Evolutionary conservation across 1,140 invertebrate genomes (phyloP).

Genomic region (Antheraea mylitta): DNA sequence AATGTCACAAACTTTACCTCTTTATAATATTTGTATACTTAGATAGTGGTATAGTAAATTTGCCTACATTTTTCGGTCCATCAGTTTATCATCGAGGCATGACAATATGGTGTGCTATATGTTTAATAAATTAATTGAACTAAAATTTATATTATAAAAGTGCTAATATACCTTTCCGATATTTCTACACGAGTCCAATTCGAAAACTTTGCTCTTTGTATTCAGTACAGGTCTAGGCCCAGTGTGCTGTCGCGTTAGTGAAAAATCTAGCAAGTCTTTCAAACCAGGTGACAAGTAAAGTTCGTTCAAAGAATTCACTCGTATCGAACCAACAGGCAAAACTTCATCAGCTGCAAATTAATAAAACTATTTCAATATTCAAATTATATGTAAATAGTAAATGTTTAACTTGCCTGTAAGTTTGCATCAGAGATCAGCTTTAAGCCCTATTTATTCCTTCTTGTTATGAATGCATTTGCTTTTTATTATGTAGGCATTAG

Average conservation of each 20-base stretch:
- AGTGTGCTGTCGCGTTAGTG: constrained; percentile 47
- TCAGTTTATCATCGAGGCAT: too few relatives aligned
- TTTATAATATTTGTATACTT: too few relatives aligned
- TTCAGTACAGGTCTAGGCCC: constrained; percentile 62
- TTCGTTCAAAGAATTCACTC: constrained; percentile 67
- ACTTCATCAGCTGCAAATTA: constrained; percentile 68
- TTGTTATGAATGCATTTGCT: too few relatives aligned
- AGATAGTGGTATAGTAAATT: too few relatives aligned
- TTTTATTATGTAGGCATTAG: too few relatives aligned
- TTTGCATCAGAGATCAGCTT: too few relatives aligned
- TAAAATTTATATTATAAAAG: neutral
- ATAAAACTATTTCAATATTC: neutral
- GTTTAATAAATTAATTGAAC: neutral
- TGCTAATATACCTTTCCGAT: constrained; percentile 63
- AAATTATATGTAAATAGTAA: too few relatives aligned
- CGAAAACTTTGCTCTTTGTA: constrained; percentile 75
- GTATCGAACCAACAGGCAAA: constrained; percentile 70
- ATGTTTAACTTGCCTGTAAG: too few relatives aligned
- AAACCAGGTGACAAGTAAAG: constrained; percentile 57
- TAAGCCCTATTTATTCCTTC: too few relatives aligned
- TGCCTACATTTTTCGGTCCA: too few relatives aligned
- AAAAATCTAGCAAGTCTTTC: constrained; percentile 72
- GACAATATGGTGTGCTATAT: too few relatives aligned
- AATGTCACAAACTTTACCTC: too few relatives aligned
- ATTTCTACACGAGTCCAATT: constrained; percentile 70